phyloP scores from a whole-genome alignment of 2,113 vertebrate species.

The Cottus gobio region DNA sequence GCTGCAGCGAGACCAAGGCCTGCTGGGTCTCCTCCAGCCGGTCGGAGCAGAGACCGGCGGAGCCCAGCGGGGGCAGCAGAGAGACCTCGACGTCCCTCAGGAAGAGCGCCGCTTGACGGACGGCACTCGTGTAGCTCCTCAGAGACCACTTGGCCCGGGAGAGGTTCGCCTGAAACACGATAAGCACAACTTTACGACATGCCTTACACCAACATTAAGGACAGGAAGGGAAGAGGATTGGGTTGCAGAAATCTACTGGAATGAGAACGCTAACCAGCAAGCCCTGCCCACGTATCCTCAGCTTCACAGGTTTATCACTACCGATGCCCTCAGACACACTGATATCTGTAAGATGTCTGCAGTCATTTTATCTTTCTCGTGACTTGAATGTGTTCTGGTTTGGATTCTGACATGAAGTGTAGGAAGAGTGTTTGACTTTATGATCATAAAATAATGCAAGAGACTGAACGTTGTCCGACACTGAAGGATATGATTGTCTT shows the following conservation, averaged over 20 bases:
- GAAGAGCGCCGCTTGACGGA: slow-evolving; percentile 67
- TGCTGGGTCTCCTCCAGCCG: slow-evolving; percentile 60
- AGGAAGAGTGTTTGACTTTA: background rate
- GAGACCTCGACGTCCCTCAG: slow-evolving; percentile 75
- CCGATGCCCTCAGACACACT: no score
- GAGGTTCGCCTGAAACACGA: slow-evolving; percentile 79
- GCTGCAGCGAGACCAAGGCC: slow-evolving; percentile 58
- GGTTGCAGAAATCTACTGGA: background rate
- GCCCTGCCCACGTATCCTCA: no score
- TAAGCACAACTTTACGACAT: background rate
- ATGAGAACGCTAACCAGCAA: background rate
- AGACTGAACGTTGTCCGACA: background rate
- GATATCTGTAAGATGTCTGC: no score
- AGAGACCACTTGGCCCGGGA: slow-evolving; percentile 74
- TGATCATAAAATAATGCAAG: background rate
- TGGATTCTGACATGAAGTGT: background rate
- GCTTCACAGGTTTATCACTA: no score
- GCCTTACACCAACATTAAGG: no score
- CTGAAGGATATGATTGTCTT: background rate
- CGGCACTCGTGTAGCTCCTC: slow-evolving; percentile 73
- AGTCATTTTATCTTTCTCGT: no score
- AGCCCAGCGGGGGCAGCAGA: slow-evolving; percentile 61
- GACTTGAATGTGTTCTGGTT: background rate
- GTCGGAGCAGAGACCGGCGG: slow-evolving; percentile 67
- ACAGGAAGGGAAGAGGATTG: background rate